Conservation (phyloP, 2,888 invertebrate species). For the Eumerus sabulonum region DNA sequence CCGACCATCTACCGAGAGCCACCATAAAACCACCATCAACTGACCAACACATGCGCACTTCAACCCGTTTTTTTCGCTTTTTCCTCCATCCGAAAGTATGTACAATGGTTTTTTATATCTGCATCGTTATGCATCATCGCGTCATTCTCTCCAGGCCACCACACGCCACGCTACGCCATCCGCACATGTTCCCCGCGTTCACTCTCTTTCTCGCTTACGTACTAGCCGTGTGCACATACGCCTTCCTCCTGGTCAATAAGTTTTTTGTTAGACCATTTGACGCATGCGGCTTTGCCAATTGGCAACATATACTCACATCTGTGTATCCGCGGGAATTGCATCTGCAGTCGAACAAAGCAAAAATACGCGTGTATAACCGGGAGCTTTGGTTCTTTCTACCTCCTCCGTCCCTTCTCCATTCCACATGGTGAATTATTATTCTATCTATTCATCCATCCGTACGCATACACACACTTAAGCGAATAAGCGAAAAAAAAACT, state of each 20-base stretch:
- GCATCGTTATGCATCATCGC: constrained; percentile 54
- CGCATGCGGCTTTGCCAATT: constrained; percentile 62
- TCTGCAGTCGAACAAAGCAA: constrained; percentile 27
- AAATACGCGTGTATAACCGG: constrained; percentile 16
- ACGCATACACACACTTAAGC: constrained; percentile 17
- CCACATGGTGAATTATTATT: constrained; percentile 39
- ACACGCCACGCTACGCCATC: too few species aligned
- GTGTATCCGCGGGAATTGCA: constrained; percentile 22
- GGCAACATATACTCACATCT: constrained; percentile 49
- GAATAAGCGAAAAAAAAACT: neutral
- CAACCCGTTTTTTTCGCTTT: constrained; percentile 27
- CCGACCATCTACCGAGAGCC: too few species aligned
- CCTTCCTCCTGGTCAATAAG: constrained; percentile 48
- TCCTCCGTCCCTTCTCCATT: neutral
- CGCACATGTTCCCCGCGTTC: too few species aligned
- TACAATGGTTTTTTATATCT: constrained; percentile 31
- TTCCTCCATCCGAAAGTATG: constrained; percentile 22
- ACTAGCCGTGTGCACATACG: constrained; percentile 3
- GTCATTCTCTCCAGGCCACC: neutral
- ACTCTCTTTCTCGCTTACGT: too few species aligned
- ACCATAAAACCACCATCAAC: constrained; percentile 2
- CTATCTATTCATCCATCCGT: constrained; percentile 17
- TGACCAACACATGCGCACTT: constrained; percentile 56
- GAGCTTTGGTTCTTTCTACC: constrained; percentile 37
- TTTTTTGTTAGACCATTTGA: constrained; percentile 64